A percentile compares a stretch with the other conserved stretches of the same genome.
Conservation (phyloP, 2,113 vertebrate species). For the Silurus meridionalis region DNA sequence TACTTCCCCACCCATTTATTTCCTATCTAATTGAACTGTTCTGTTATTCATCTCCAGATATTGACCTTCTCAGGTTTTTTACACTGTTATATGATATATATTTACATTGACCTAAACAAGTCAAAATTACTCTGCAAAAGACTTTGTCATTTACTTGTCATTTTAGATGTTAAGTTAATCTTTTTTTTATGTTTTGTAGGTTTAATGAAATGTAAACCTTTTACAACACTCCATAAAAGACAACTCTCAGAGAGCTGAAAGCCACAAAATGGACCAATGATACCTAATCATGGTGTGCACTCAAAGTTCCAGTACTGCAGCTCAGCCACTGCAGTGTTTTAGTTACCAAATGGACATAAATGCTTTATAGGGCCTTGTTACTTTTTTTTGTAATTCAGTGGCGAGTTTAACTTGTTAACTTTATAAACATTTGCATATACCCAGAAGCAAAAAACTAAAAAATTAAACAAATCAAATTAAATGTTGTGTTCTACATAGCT, state of each 20-base stretch:
- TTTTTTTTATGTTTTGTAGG: not conserved
- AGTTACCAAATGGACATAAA: not conserved
- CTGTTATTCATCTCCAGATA: not conserved
- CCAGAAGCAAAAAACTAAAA: not conserved
- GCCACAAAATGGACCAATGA: not conserved
- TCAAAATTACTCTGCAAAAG: not conserved
- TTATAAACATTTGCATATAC: not conserved
- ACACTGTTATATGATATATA: not conserved
- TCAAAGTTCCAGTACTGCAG: not conserved
- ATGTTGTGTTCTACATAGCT: not conserved
- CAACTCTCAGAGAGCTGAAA: not conserved
- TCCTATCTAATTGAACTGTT: not conserved
- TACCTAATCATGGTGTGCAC: not conserved
- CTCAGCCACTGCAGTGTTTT: not conserved
- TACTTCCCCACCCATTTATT: not conserved
- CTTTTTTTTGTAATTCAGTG: not conserved
- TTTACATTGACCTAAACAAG: not conserved
- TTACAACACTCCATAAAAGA: not conserved
- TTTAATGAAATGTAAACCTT: not conserved
- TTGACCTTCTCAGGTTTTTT: not conserved
- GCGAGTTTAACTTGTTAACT: not conserved
- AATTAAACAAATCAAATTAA: not conserved
- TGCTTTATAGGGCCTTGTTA: not conserved
- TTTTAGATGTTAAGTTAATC: not conserved
- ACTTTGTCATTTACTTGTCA: not conserved